Evolutionary conservation across 2,113 vertebrate genomes (phyloP).

Genomic region (Pholis gunnellus): DNA sequence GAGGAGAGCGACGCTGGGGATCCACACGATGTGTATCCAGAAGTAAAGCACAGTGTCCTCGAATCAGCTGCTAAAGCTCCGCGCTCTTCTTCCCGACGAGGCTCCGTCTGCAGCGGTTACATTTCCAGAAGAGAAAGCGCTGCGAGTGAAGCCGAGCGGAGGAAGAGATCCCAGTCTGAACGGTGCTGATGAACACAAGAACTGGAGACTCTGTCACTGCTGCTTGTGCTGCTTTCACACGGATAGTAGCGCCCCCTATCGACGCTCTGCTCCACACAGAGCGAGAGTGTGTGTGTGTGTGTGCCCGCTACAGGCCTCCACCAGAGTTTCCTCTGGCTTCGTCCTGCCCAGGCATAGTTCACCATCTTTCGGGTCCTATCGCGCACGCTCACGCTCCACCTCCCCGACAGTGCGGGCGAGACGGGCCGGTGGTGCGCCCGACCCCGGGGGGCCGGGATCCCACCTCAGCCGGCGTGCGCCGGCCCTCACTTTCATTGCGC

Average conservation of each 20-base stretch:
- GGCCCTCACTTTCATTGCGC: too few relatives aligned
- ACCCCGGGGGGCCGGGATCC: too few relatives aligned
- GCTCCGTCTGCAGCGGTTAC: slow-evolving; percentile 46
- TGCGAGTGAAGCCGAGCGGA: slow-evolving; percentile 43
- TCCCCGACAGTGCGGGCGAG: too few relatives aligned
- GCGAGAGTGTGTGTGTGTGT: too few relatives aligned
- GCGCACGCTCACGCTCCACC: too few relatives aligned
- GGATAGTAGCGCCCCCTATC: slow-evolving; percentile 63
- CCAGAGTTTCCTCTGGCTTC: too few relatives aligned
- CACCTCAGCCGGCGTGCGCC: too few relatives aligned
- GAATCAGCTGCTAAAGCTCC: slow-evolving; percentile 27
- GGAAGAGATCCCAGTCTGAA: slow-evolving; percentile 47
- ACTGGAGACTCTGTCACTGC: slow-evolving; percentile 16
- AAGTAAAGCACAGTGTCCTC: slow-evolving; percentile 66
- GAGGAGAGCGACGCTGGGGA: slow-evolving; percentile 65
- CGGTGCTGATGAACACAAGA: slow-evolving; percentile 28
- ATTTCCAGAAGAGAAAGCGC: slow-evolving; percentile 52
- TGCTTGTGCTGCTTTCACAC: slow-evolving; percentile 21
- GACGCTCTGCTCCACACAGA: neutral
- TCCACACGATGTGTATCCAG: slow-evolving; percentile 72
- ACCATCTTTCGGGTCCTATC: too few relatives aligned
- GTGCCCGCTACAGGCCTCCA: too few relatives aligned
- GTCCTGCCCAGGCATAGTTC: too few relatives aligned
- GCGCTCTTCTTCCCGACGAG: slow-evolving; percentile 27
- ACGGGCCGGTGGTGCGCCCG: too few relatives aligned